A percentile compares a stretch with the other conserved stretches of the same genome.
Evolutionary conservation across 2,113 vertebrate genomes (phyloP).

Genomic region (Chlamydotis undulata): DNA sequence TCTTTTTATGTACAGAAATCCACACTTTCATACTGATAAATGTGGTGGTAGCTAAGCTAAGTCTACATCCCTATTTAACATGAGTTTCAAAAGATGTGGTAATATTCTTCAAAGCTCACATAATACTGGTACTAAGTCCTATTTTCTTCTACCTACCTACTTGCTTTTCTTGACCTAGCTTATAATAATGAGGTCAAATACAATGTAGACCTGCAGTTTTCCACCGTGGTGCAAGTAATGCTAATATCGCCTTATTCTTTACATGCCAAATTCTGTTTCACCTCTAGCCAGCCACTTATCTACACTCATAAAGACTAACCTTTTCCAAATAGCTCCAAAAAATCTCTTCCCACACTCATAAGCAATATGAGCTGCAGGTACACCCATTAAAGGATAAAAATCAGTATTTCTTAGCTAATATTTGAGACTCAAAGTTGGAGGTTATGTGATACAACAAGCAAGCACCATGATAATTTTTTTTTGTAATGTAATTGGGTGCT

Average conservation of each 20-base stretch:
- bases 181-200: neutral
- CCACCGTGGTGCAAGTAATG: neutral
- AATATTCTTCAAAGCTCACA: neutral
- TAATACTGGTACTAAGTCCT: neutral
- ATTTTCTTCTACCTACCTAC: neutral
- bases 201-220: neutral
- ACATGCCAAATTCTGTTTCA: neutral
- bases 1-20: neutral
- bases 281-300: neutral
- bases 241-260: neutral
- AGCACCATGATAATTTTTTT: neutral
- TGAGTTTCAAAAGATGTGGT: neutral
- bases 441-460: neutral
- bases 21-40: neutral
- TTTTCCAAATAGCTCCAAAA: neutral
- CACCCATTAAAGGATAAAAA: neutral
- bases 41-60: neutral
- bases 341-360: neutral
- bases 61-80: neutral
- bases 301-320: neutral
- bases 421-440: neutral
- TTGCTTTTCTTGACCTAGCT: neutral
- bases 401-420: neutral
- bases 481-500: neutral
- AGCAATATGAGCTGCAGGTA: neutral